phyloP scores from a whole-genome alignment of 2,113 vertebrate genomes.

The Haliaeetus leucogaster region DNA sequence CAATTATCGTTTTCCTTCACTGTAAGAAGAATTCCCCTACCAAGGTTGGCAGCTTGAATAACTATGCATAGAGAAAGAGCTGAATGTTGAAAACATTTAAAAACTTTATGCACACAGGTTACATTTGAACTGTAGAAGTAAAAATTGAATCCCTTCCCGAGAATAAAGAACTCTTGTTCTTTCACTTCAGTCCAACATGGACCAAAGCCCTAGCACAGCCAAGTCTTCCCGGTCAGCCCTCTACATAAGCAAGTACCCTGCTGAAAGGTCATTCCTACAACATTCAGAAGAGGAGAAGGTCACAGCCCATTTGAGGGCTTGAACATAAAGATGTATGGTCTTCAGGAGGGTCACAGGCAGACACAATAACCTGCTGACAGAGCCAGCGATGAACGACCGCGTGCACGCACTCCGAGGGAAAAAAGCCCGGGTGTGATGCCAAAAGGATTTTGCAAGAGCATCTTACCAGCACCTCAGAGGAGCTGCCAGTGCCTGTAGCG shows the following conservation, averaged over 20 bases:
- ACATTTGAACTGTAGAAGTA: neutral
- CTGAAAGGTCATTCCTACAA: constrained; percentile 51
- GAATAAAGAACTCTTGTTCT: constrained; percentile 43
- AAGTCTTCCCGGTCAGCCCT: neutral
- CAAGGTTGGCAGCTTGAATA: neutral
- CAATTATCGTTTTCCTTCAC: neutral
- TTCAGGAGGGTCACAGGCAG: constrained; percentile 27
- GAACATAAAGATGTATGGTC: constrained; percentile 61
- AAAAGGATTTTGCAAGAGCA: constrained; percentile 19
- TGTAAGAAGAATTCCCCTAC: neutral
- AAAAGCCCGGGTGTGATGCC: neutral
- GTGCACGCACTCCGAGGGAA: neutral
- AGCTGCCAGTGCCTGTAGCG: neutral
- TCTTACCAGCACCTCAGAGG: neutral
- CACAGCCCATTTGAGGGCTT: constrained; percentile 1
- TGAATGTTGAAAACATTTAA: neutral
- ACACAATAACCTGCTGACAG: constrained; percentile 63
- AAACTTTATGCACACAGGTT: neutral
- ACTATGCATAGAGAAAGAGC: neutral
- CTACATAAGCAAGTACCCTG: neutral
- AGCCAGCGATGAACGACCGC: constrained; percentile 28
- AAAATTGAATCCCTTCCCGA: constrained; percentile 17
- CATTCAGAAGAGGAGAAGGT: constrained; percentile 22
- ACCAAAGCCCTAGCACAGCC: neutral
- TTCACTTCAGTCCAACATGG: neutral